Evolutionary conservation across 1,140 invertebrate genomes (phyloP).

Genomic region (Tetragonula clypearis): DNA sequence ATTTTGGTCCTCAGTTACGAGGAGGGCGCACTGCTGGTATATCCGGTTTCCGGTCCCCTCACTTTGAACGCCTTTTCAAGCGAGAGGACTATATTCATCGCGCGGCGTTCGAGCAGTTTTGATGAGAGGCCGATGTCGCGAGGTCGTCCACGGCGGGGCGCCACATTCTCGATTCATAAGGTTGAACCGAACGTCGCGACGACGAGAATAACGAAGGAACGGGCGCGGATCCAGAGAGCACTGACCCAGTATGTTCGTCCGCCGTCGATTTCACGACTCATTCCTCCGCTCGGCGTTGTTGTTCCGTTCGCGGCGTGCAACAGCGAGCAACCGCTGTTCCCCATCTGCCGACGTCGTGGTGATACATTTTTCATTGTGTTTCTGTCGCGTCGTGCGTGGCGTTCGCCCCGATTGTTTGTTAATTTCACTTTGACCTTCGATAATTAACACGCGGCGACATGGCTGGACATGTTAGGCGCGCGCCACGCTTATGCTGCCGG

Average conservation of each 20-base stretch:
- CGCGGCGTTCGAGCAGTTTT: constrained; percentile 18
- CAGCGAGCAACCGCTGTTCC: too few relatives aligned
- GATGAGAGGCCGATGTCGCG: constrained; percentile 38
- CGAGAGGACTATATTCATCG: constrained; percentile 8
- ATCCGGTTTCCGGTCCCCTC: too few relatives aligned
- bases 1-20: too few relatives aligned
- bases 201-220: constrained; percentile 73
- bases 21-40: too few relatives aligned
- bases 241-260: constrained; percentile 77
- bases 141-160: constrained; percentile 68
- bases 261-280: constrained; percentile 63
- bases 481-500: background rate
- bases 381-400: background rate
- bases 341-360: too few relatives aligned
- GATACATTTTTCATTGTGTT: constrained; percentile 18
- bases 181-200: constrained; percentile 39
- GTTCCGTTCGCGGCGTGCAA: background rate
- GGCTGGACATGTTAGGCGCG: background rate
- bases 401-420: background rate
- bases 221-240: constrained; percentile 77
- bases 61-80: too few relatives aligned
- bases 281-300: constrained; percentile 44
- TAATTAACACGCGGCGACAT: constrained; percentile 6
- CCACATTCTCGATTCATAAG: constrained; percentile 68
- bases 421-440: background rate